Base-by-base conservation (phyloP, 2,888 invertebrate species). In the Chrysotoxum bicinctum region DNA sequence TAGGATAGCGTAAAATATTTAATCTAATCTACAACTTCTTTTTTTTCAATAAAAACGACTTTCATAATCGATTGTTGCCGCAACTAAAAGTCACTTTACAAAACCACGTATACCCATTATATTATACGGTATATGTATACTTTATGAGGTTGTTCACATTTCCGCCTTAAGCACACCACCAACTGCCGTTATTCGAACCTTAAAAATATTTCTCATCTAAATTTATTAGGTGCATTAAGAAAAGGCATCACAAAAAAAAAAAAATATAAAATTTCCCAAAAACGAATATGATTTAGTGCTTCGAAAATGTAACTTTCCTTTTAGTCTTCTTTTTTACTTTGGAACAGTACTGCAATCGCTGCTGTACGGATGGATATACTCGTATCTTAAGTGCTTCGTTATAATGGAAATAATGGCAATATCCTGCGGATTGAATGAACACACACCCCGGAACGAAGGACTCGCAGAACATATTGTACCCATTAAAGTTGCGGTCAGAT, bases 141-240 rank as follows among this genome's bases (percentile, higher is more conserved):
- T 64, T 72, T 66, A 32, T 54, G 26, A 37, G 43, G 26, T 40
- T 74, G 23, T 54, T 79, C 73, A 56, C 50, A 50, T 58, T 48
- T 66, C 66, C 14, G 16, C 30, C 52, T 19, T 45, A 16, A 48
- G 69, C 48, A 66, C 60, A 35, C 43, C 12, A 19, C 35, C 30
- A 21, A 32, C 50, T 76, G 58, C 70, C 58, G 50, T 70, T 76
- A 35, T 72, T 40, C 56, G 30, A 64, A 26, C 64, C 70, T 64
- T 64, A 40, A 50, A 75, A 56, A 58, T 75, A 64, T 69, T 54
- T 56, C 69, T 64, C 64, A 64, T 54, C 62, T 75, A 52, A 54
- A 81, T 81, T 81, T 81, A 81, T 81, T 76, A 76, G 70, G 64
- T 81, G 56, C 81, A 81, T 81, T 81, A 81, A 76, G 81, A 66